Conservation (phyloP, 2,113 vertebrate species). For the Pachyramphus minor region DNA sequence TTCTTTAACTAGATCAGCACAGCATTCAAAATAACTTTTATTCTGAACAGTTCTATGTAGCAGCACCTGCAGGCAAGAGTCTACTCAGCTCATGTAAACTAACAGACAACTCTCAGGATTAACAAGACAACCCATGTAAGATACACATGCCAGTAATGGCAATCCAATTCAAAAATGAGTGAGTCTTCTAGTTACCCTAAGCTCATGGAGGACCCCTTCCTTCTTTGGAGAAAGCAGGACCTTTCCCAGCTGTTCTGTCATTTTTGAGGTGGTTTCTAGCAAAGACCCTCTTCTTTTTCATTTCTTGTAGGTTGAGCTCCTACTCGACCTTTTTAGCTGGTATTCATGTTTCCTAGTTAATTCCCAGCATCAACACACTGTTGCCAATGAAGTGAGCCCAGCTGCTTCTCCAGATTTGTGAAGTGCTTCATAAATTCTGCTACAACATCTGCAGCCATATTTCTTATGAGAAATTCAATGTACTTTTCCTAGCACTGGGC, state of each 20-base stretch:
- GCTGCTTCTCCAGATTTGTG: background rate
- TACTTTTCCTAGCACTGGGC: background rate
- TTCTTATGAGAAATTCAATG: background rate
- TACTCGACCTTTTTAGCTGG: background rate
- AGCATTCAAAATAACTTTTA: background rate
- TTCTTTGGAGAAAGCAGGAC: background rate
- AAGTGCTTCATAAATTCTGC: slow-evolving; percentile 19
- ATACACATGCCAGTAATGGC: background rate
- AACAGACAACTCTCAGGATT: background rate
- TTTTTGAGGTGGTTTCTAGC: background rate
- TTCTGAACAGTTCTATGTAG: background rate
- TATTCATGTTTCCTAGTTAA: background rate
- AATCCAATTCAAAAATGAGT: background rate
- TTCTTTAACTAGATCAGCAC: background rate
- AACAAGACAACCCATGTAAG: background rate
- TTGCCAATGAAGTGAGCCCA: slow-evolving; percentile 8
- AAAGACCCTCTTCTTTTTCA: background rate
- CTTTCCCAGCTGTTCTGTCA: background rate
- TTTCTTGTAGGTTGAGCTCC: background rate
- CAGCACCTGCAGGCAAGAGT: background rate
- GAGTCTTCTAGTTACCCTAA: background rate
- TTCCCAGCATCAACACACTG: background rate
- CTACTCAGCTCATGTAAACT: background rate
- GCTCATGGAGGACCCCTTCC: background rate
- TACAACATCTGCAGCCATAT: slow-evolving; percentile 31